Base-by-base conservation (phyloP, 2,113 vertebrate genomes). In the Rhipidura dahli region DNA sequence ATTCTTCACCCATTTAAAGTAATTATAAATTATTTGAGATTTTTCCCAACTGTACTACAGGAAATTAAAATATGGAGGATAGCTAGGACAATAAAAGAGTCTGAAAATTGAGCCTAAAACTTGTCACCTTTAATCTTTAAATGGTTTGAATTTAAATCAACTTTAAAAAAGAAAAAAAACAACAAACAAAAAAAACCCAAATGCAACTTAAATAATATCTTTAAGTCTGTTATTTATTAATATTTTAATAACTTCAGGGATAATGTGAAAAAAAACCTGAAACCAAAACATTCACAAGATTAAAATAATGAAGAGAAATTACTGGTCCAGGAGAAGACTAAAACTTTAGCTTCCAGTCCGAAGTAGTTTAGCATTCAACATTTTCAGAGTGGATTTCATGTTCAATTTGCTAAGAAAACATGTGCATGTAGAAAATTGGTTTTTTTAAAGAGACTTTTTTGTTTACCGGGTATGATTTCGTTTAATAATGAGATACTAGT, bases 211-310 rank as follows among this genome's bases (percentile, higher is more conserved):
- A 39, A 78, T 5, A 60, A 40, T 2, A 44, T 12, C 2, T 16
- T 76, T 27, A 49, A 8, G 6, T 75, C 5, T 64, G 63, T 68
- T 37, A 15, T 44, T 78, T 53, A 28, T 51, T 47, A 60, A 20
- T 3, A 31, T 57, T 65, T 50, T 3, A 81, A 31, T 30, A 76
- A 19, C 7, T 69, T 77, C 7, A 53, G 40, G 50, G 23, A 68
- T 72, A 76, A 66, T 3, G 6, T 8, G 24, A 7, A 2, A 9
- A 12, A 15, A 9, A 39, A 11, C 18, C 1, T 3, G 10, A 13
- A 53, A 2, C 3, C 6, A 10, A 39, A 19, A 66, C 7, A 10
- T n/a, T 47, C 7, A 30, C 7, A 53, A 49, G 14, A 57, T 30
- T 53, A 39, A 83, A 87, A 66, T 54, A 87, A 77, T 27, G 1